phyloP scores from a whole-genome alignment of 2,888 invertebrate genomes.

The Anarsia innoxiella region DNA sequence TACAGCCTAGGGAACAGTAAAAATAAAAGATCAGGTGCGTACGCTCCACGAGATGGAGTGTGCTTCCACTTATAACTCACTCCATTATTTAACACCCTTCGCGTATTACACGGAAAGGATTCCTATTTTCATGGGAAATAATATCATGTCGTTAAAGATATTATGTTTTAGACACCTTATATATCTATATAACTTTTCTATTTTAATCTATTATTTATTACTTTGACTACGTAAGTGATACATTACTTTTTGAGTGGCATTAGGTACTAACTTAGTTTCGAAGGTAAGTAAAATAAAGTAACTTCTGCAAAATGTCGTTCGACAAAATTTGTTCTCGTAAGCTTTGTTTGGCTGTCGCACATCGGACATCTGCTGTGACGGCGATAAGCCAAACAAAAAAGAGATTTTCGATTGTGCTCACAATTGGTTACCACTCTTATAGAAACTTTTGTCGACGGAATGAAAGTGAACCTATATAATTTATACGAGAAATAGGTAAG shows the following conservation, averaged over 20 bases:
- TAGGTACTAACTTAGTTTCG: too few relatives aligned
- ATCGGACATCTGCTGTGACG: constrained; percentile 1
- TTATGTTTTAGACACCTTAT: too few relatives aligned
- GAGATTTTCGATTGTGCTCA: constrained; percentile 1
- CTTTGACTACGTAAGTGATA: too few relatives aligned
- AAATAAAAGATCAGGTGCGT: constrained; percentile 39
- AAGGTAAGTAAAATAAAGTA: too few relatives aligned
- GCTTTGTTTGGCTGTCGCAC: constrained; percentile 1
- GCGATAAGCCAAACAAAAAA: constrained; percentile 7
- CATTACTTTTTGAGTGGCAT: too few relatives aligned
- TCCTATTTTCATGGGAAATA: constrained; percentile 5
- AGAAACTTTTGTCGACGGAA: not conserved
- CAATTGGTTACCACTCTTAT: not conserved
- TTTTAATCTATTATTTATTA: too few relatives aligned
- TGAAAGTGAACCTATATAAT: not conserved
- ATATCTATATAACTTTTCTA: too few relatives aligned
- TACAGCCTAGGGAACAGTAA: constrained; percentile 33
- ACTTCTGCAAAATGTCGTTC: too few relatives aligned
- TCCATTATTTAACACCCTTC: constrained; percentile 24
- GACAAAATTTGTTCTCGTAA: too few relatives aligned
- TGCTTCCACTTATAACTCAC: constrained; percentile 30
- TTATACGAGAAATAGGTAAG: too few relatives aligned
- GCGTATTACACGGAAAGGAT: constrained; percentile 17
- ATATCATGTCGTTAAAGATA: constrained; percentile 1
- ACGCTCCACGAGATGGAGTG: constrained; percentile 24